These are phyloP conservation scores for Acanthis flammea DNA, from an alignment of 2,797 vertebrate species.

Conservation along the genomic window DNA sequence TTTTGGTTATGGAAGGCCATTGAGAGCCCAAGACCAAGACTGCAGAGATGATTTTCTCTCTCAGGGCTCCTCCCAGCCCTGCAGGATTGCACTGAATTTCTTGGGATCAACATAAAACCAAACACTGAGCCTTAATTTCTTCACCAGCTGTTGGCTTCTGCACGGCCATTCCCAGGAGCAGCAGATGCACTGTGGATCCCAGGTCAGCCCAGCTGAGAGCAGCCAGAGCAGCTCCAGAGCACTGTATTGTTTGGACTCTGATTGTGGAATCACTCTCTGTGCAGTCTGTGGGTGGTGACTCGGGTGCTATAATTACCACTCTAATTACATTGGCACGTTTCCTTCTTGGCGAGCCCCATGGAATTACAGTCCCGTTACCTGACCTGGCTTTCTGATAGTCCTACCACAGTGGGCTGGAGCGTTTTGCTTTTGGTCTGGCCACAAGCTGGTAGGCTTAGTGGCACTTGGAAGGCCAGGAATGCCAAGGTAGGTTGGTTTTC, in stretches of 20 bases:
- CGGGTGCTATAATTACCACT: slow-evolving; percentile 60
- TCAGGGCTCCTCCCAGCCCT: not conserved
- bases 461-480: not conserved
- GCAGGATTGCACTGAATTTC: not conserved
- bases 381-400: slow-evolving; percentile 24
- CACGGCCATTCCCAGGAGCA: not conserved
- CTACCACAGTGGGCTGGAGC: not conserved
- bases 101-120: not conserved
- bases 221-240: not conserved
- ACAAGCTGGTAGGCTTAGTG: not conserved
- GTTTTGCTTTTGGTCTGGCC: not conserved
- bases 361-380: slow-evolving; percentile 54
- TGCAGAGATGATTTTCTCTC: not conserved
- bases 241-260: slow-evolving; percentile 7
- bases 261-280: slow-evolving; percentile 27
- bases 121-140: not conserved
- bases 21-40: not conserved
- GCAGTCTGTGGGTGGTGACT: slow-evolving; percentile 58
- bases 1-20: not conserved
- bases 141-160: not conserved
- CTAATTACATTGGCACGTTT: slow-evolving; percentile 59
- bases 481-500: not conserved
- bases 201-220: not conserved
- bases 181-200: not conserved
- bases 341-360: slow-evolving; percentile 46